phyloP scores from a whole-genome alignment of 2,113 vertebrate genomes.

The Todiramphus saurophagus region DNA sequence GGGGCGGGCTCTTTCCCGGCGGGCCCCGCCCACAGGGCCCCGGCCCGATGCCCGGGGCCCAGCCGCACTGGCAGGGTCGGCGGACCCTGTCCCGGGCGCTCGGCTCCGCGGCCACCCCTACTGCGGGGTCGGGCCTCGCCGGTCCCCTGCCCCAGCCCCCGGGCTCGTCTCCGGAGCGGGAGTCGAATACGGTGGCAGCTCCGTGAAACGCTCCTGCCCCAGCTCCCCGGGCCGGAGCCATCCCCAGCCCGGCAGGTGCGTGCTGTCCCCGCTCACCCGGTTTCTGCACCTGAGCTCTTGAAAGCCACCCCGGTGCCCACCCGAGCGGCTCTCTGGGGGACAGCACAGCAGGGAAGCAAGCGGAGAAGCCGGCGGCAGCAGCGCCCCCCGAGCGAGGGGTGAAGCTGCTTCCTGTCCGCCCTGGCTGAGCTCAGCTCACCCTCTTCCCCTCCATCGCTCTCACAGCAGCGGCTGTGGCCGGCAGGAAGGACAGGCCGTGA shows the following conservation, averaged over 20 bases:
- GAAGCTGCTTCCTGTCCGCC: fast-evolving
- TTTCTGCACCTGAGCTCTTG: too few relatives aligned
- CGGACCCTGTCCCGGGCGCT: background rate
- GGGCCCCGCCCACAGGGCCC: background rate
- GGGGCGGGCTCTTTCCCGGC: background rate
- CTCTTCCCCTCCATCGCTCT: background rate
- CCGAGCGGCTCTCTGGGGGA: too few relatives aligned
- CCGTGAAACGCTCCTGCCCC: background rate
- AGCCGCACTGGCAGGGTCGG: too few relatives aligned
- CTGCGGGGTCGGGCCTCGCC: background rate
- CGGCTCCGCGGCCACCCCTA: background rate
- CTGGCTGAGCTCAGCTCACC: fast-evolving
- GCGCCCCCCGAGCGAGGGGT: fast-evolving
- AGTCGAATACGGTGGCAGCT: background rate
- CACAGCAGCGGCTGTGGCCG: fast-evolving
- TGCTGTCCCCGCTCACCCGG: too few relatives aligned
- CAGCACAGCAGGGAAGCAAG: too few relatives aligned
- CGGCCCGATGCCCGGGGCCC: too few relatives aligned
- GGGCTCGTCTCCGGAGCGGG: background rate
- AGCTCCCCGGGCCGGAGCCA: background rate
- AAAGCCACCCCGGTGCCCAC: too few relatives aligned
- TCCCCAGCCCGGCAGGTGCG: background rate
- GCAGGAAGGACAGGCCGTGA: too few relatives aligned
- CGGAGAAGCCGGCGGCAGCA: fast-evolving
- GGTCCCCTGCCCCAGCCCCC: background rate